phyloP scores from a whole-genome alignment of 2,113 vertebrate genomes.

The Castor canadensis region DNA sequence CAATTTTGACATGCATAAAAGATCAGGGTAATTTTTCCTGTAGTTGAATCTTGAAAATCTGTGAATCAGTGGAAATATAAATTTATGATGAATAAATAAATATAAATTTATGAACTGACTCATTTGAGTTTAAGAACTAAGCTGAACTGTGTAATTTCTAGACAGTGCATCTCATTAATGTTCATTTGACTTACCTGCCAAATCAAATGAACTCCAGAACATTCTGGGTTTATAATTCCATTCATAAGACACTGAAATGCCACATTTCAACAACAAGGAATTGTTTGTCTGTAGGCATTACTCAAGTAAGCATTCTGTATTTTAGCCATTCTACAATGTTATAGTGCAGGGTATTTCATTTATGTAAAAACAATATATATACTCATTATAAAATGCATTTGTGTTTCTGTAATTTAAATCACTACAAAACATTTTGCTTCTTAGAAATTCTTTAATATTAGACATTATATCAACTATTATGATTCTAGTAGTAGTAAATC shows the following conservation, averaged over 20 bases:
- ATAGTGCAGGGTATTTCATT: background rate
- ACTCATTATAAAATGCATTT: background rate
- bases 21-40: background rate
- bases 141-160: background rate
- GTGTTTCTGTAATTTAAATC: background rate
- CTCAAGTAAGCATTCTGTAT: too few species aligned
- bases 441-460: background rate
- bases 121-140: background rate
- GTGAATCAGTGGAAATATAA: background rate
- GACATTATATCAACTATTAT: background rate
- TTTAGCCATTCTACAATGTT: background rate
- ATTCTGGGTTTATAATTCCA: background rate
- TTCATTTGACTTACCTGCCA: background rate
- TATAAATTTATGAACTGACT: too few species aligned
- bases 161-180: background rate
- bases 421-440: background rate
- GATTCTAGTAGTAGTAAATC: background rate
- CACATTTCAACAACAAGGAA: background rate
- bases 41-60: background rate
- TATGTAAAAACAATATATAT: background rate
- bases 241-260: background rate
- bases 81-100: too few species aligned
- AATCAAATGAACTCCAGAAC: background rate
- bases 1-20: background rate
- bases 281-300: too few species aligned